These are phyloP conservation scores for Lagodon rhomboides DNA, from an alignment of 2,797 vertebrate species.

Conservation along the genomic window DNA sequence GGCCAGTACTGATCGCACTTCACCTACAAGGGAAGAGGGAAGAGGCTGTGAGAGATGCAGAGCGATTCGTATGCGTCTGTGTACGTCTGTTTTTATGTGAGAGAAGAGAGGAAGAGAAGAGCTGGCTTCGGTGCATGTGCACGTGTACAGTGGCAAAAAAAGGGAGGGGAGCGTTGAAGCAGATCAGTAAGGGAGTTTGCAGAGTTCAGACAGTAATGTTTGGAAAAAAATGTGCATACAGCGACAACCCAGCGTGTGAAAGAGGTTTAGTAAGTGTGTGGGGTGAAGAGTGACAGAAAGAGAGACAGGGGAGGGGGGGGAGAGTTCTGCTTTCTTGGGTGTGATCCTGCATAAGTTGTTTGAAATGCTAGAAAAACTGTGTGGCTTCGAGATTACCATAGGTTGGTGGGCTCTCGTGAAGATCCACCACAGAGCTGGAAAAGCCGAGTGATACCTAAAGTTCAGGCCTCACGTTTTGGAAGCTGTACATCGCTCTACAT, in stretches of 20 bases:
- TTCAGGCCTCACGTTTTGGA: conserved; percentile 30
- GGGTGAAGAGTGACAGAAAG: conserved; percentile 45
- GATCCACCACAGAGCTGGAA: conserved; percentile 44
- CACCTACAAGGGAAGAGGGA: conserved; percentile 83
- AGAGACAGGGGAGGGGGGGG: neutral
- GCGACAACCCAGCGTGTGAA: conserved; percentile 40
- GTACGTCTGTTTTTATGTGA: conserved; percentile 19
- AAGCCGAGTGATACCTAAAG: conserved; percentile 35
- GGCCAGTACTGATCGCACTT: conserved; percentile 99
- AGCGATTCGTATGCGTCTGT: conserved; percentile 4
- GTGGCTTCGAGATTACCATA: conserved; percentile 33
- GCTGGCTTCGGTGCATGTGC: conserved; percentile 42
- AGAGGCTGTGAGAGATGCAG: conserved; percentile 40
- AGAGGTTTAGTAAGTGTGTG: conserved; percentile 50
- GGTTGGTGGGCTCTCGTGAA: conserved; percentile 47
- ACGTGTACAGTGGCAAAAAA: conserved; percentile 25
- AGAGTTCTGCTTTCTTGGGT: conserved; percentile 18
- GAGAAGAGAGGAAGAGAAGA: conserved; percentile 27
- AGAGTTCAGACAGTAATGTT: conserved; percentile 48
- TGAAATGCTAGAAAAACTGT: conserved; percentile 26
- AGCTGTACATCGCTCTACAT: conserved; percentile 14
- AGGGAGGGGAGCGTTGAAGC: conserved; percentile 37
- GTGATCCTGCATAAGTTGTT: conserved; percentile 22
- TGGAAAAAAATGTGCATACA: conserved; percentile 46
- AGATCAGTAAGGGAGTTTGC: conserved; percentile 53